These are phyloP conservation scores for Phaedon cochleariae DNA, from an alignment of 2,888 invertebrate genomes.

Conservation along the genomic window DNA sequence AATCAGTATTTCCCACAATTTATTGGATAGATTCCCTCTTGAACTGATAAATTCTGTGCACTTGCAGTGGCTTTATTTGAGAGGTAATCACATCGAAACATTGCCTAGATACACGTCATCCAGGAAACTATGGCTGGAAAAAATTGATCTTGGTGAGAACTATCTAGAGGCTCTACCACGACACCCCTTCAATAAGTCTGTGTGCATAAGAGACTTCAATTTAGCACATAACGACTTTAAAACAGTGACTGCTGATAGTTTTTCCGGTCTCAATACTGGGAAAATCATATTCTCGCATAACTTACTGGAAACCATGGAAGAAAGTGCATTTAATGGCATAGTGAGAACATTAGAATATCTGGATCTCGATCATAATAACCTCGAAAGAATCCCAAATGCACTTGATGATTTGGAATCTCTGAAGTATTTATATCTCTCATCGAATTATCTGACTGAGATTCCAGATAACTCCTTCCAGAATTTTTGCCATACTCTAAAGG, in stretches of 20 bases:
- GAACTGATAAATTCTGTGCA: constrained; percentile 71
- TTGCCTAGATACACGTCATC: constrained; percentile 65
- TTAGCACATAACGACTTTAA: constrained; percentile 82
- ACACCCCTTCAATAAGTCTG: constrained; percentile 73
- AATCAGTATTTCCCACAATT: constrained; percentile 77
- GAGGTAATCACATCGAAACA: constrained; percentile 69
- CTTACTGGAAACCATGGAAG: constrained; percentile 73
- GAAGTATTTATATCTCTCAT: constrained; percentile 83
- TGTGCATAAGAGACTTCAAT: constrained; percentile 82
- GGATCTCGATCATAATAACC: constrained; percentile 82
- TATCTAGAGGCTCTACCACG: constrained; percentile 75
- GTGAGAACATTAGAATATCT: constrained; percentile 82
- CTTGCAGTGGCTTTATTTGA: constrained; percentile 75
- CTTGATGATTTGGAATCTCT: constrained; percentile 73
- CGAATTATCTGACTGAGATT: constrained; percentile 75
- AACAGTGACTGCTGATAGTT: constrained; percentile 73
- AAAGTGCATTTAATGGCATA: constrained; percentile 77
- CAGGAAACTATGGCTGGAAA: constrained; percentile 69
- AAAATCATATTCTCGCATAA: constrained; percentile 84
- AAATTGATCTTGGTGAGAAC: constrained; percentile 86
- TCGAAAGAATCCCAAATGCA: constrained; percentile 75
- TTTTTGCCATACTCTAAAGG: constrained; percentile 72
- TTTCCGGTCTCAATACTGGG: constrained; percentile 75
- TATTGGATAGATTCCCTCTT: constrained; percentile 74
- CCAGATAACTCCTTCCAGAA: constrained; percentile 69